Base-by-base conservation (phyloP, 2,113 vertebrate genomes). In the Halichoerus grypus region DNA sequence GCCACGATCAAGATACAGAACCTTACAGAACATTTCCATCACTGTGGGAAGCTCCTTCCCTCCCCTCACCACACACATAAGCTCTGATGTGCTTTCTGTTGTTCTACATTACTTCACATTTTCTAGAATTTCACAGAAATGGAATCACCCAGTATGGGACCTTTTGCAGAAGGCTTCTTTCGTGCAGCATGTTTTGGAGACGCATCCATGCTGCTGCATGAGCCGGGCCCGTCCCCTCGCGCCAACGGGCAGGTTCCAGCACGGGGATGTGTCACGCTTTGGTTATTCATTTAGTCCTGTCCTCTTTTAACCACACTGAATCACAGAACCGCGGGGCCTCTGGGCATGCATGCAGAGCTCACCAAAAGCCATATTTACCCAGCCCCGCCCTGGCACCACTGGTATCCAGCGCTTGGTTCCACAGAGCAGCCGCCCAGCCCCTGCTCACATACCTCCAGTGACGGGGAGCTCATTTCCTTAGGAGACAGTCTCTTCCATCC, bases 141-240 rank as follows among this genome's bases (percentile, higher is more conserved):
- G 51, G 16, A 39, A 24, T 65, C 31, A 4, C 14, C 1, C 31
- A 4, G 22, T 16, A 0, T 0, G 19, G 33, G 53, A 28, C 51
- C 5, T 53, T 39, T 24, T 4, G 33, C 28, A 36, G 10, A 26
- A 1, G 12, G 36, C 19, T 51, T 31, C 90, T 49, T 61, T 15
- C 51, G 9, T 71, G 4, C 6, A 0, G 26, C 5, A 0, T 33
- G 63, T 61, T 21, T 87, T 3, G 33, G 46, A 74, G 80, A 28
- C 2, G 1, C 33, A 1, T 2, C 26, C 3, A 0, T 0, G 36
- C 11, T 9, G 33, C 4, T 5, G 16, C 16, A 0, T 24, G 65
- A 3, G 46, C 15, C 2, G 0, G 82, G 5, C 4, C 42, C 4
- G 0, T 8, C 33, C 16, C 39, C 42, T 18, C 15, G 28, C 6